phyloP scores from a whole-genome alignment of 2,888 invertebrate genomes.

The Galeruca laticollis region DNA sequence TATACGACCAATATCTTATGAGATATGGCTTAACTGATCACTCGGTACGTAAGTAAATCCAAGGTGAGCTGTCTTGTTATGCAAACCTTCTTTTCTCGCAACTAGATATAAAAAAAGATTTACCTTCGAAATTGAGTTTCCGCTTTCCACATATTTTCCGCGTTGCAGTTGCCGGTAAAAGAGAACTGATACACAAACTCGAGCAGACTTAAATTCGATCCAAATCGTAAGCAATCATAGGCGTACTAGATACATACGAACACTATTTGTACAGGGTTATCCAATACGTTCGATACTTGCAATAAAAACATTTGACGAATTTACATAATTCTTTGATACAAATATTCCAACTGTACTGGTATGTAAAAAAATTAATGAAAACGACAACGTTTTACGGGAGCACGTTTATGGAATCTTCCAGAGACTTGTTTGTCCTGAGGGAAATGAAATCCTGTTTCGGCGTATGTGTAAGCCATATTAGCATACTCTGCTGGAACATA shows the following conservation, averaged over 20 bases:
- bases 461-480: constrained; percentile 29
- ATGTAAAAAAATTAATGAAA: not conserved
- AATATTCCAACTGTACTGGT: not conserved
- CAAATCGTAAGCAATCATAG: constrained; percentile 3
- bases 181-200: constrained; percentile 2
- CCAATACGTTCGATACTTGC: too few relatives aligned
- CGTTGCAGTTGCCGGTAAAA: constrained; percentile 2
- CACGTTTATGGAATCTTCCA: constrained; percentile 8
- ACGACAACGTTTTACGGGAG: not conserved
- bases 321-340: too few relatives aligned
- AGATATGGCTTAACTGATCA: too few relatives aligned
- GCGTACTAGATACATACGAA: not conserved
- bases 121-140: constrained; percentile 25
- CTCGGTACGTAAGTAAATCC: too few relatives aligned
- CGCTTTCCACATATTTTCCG: constrained; percentile 18
- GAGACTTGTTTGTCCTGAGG: constrained; percentile 25
- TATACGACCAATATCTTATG: too few relatives aligned
- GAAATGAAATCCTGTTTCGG: constrained; percentile 20
- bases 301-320: too few relatives aligned
- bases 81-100: constrained; percentile 2
- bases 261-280: too few relatives aligned
- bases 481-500: constrained; percentile 24
- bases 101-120: constrained; percentile 10
- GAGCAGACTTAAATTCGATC: not conserved
- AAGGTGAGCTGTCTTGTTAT: not conserved